phyloP scores from a whole-genome alignment of 2,888 invertebrate species.

The Lapara coniferarum region DNA sequence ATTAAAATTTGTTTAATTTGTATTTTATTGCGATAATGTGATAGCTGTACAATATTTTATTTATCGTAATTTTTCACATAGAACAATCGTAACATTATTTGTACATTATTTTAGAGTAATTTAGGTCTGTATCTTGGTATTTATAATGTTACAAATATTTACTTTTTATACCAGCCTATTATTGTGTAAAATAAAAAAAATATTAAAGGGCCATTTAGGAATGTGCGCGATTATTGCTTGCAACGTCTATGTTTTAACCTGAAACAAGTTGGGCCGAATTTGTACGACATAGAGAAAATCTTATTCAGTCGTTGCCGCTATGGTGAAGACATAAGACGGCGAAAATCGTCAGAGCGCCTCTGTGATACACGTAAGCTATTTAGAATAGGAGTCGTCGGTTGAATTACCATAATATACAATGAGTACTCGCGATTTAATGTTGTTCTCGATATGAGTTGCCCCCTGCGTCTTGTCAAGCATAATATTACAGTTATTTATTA shows the following conservation, averaged over 20 bases:
- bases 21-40: neutral
- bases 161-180: no score
- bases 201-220: neutral
- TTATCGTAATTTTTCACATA: neutral
- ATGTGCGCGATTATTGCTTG: neutral
- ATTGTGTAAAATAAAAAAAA: neutral
- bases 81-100: no score
- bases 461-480: slow-evolving; percentile 63
- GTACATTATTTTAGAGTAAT: no score
- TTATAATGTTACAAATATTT: no score
- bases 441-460: slow-evolving; percentile 60
- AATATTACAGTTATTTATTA: slow-evolving; percentile 66
- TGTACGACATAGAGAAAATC: neutral
- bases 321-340: neutral
- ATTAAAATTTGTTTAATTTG: neutral
- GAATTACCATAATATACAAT: slow-evolving; percentile 49
- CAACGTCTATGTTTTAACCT: neutral
- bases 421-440: slow-evolving; percentile 51
- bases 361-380: slow-evolving; percentile 74
- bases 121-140: no score
- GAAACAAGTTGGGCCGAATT: neutral
- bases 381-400: slow-evolving; percentile 66
- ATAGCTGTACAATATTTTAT: neutral
- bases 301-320: neutral
- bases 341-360: slow-evolving; percentile 66